Conservation (phyloP, 35 echinoderm and acorn worm species). For the Nesometra sesokonis region DNA sequence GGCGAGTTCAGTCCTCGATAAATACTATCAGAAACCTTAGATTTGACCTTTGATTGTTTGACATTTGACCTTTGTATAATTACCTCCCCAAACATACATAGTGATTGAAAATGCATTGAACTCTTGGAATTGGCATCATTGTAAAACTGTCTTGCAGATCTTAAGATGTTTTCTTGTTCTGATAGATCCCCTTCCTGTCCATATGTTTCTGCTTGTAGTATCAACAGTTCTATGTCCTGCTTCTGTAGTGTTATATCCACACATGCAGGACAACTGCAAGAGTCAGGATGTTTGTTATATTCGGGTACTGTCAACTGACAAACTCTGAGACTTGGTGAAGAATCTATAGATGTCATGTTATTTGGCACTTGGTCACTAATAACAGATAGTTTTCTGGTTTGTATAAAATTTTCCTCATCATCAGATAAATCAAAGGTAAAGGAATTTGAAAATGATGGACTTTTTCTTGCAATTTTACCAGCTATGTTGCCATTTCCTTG, state of each 20-base stretch:
- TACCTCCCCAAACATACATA: background rate
- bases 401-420: constrained; percentile 33
- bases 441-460: background rate
- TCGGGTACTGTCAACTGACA: background rate
- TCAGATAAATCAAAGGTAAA: background rate
- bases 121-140: background rate
- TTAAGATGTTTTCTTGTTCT: background rate
- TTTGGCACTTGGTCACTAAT: background rate
- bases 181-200: background rate
- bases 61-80: background rate
- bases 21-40: background rate
- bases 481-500: background rate
- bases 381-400: background rate
- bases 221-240: background rate
- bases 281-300: constrained; percentile 10
- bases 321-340: constrained; percentile 16
- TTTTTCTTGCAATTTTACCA: background rate
- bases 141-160: background rate
- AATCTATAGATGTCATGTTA: background rate
- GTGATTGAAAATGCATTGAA: background rate
- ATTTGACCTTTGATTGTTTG: background rate
- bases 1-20: background rate
- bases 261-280: constrained; percentile 28
- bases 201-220: background rate
- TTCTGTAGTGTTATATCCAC: constrained; percentile 16